Evolutionary conservation across 2,888 invertebrate genomes (phyloP).

Genomic region (Ennomos erosarius): DNA sequence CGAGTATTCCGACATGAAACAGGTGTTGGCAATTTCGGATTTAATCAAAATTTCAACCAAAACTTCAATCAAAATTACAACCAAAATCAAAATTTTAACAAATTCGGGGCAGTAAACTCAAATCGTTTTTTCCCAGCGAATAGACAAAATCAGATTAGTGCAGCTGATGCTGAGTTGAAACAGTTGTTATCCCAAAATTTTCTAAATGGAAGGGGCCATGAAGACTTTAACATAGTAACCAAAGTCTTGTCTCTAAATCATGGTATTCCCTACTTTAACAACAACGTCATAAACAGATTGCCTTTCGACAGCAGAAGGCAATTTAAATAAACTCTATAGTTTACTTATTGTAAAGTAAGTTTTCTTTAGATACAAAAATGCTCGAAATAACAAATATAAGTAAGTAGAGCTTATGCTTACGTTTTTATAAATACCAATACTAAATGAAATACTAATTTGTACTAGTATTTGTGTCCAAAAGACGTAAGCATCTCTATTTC

Average conservation of each 20-base stretch:
- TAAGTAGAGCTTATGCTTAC: neutral
- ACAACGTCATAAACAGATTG: slow-evolving; percentile 70
- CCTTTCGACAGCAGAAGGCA: slow-evolving; percentile 75
- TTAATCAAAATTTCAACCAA: slow-evolving; percentile 63
- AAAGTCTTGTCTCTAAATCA: slow-evolving; percentile 93
- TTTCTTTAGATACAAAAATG: slow-evolving; percentile 25
- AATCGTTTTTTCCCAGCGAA: slow-evolving; percentile 65
- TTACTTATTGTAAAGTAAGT: slow-evolving; percentile 17
- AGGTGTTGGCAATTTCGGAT: slow-evolving; percentile 87
- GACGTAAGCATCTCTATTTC: no score
- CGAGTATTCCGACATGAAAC: slow-evolving; percentile 85
- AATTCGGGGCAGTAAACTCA: slow-evolving; percentile 61
- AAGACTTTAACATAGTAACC: slow-evolving; percentile 92
- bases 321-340: slow-evolving; percentile 43
- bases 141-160: slow-evolving; percentile 67
- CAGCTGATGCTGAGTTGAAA: slow-evolving; percentile 85
- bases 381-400: slow-evolving; percentile 4
- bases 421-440: slow-evolving; percentile 4
- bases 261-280: slow-evolving; percentile 82
- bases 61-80: slow-evolving; percentile 56
- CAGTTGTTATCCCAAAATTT: slow-evolving; percentile 88
- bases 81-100: slow-evolving; percentile 34
- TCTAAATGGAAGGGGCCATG: slow-evolving; percentile 86
- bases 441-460: no score
- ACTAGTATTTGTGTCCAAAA: no score